Evolutionary conservation across 2,113 vertebrate genomes (phyloP), one percentile per base, ranked within the genome.

Genomic region (Lepidiolamprologus cunningtoni): DNA sequence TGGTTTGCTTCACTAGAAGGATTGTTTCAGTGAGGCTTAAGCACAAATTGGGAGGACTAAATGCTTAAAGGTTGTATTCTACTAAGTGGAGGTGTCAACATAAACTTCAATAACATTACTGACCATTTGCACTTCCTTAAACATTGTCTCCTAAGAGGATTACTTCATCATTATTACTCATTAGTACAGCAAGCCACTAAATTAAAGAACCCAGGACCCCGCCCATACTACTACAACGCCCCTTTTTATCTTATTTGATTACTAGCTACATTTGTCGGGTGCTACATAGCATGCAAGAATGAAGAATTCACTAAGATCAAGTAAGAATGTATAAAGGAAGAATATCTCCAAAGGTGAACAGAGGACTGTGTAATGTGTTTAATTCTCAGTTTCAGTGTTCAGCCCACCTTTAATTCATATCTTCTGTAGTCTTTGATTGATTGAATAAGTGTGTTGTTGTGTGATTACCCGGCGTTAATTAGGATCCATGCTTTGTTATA

Each of bases 391-490:
- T 33, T 42, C 33, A 57, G 57, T 5, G 33, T 42, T 31, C 55
- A 21, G 71, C 42, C 61, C 83, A 83, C 73, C 61, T 26, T 42
- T 21, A 73, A 55, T 85, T 68, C 82, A 80, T 86, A 79, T 78
- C 50, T 42, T 45, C 81, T 84, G 54, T 4, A 82, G 81, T 54
- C 80, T 91, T 80, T 91, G 89, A 92, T 86, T 93, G 92, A 94
- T 90, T 89, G 82, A 90, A 53, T 55, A 40, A 55, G 89, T 87
- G 89, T 93, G 92, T 40, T 91, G 66, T 11, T 80, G 42, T 89
- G 90, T 89, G 94, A 95, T 95, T 92, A 95, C 81, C 87, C 16
- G 4, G 19, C 79, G 63, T 88, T 93, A 95, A 94, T 95, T 93
- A 92, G 92, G 90, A 91, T 91, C 78, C 89, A 87, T 86, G 82